Conservation (phyloP, 2,797 vertebrate species). For the Oreonectes daqikongensis region DNA sequence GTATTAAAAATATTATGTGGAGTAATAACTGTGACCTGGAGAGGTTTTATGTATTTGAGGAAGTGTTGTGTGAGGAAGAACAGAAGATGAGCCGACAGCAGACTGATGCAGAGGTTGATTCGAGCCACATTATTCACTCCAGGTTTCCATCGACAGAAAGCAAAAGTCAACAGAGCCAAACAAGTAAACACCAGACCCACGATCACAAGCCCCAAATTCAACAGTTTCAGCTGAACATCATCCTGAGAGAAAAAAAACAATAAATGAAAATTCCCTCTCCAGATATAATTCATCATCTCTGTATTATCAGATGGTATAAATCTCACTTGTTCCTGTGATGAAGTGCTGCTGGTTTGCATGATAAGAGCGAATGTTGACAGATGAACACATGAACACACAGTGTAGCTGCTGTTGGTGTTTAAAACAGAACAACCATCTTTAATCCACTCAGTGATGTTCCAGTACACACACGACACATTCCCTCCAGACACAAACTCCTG, state of each 20-base stretch:
- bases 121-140: slow-evolving; percentile 75
- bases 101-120: slow-evolving; percentile 72
- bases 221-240: slow-evolving; percentile 47
- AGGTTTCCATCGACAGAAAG: slow-evolving; percentile 60
- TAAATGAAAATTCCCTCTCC: too few relatives aligned
- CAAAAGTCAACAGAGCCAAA: slow-evolving; percentile 67
- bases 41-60: background rate
- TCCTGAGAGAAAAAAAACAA: too few relatives aligned
- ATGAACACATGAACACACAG: slow-evolving; percentile 72
- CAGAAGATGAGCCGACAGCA: slow-evolving; percentile 66
- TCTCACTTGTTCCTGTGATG: background rate
- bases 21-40: slow-evolving; percentile 34
- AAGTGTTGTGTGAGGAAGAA: slow-evolving; percentile 67
- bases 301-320: background rate
- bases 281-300: too few relatives aligned
- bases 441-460: slow-evolving; percentile 68
- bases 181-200: slow-evolving; percentile 71
- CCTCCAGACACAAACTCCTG: background rate
- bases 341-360: slow-evolving; percentile 61
- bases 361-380: slow-evolving; percentile 76
- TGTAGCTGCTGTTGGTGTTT: slow-evolving; percentile 63
- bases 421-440: slow-evolving; percentile 62
- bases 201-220: slow-evolving; percentile 62
- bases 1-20: too few relatives aligned
- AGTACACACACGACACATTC: slow-evolving; percentile 71